A percentile compares a stretch with the other conserved stretches of the same genome.
Conservation (phyloP, 2,888 invertebrate genomes). For the Cryptophagus acutangulus region DNA sequence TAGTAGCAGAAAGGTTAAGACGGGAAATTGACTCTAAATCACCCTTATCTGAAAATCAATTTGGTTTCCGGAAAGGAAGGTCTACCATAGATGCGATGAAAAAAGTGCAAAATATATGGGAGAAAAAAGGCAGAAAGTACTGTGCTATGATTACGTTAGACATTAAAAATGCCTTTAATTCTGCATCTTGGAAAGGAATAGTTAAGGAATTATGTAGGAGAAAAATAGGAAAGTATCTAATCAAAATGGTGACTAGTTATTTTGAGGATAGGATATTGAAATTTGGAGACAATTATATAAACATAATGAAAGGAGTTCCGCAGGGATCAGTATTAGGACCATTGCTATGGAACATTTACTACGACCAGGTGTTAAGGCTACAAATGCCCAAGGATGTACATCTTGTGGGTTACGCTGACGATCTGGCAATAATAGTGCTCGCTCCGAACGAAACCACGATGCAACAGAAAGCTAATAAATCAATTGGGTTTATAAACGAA, state of each 20-base stretch:
- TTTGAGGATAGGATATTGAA: constrained; percentile 3
- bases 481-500: too few species aligned
- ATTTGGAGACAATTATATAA: neutral
- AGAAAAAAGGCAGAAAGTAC: neutral
- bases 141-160: constrained; percentile 9
- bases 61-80: constrained; percentile 14
- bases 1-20: constrained; percentile 11
- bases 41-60: constrained; percentile 11
- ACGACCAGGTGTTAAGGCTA: neutral
- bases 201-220: neutral
- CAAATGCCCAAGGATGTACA: neutral
- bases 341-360: constrained; percentile 6
- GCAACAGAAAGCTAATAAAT: neutral
- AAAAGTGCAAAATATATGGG: neutral
- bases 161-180: constrained; percentile 16
- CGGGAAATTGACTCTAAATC: constrained; percentile 7
- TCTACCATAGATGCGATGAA: constrained; percentile 13
- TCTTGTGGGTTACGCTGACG: neutral
- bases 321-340: constrained; percentile 10
- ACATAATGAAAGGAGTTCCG: constrained; percentile 1
- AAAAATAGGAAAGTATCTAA: neutral
- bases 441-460: neutral
- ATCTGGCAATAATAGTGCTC: neutral
- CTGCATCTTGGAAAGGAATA: constrained; percentile 13
- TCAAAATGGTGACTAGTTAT: constrained; percentile 5